Percentiles rank a stretch among this genome's conserved stretches.
phyloP scores from a whole-genome alignment of 2,113 vertebrate genomes.

The Syngnathus floridae region DNA sequence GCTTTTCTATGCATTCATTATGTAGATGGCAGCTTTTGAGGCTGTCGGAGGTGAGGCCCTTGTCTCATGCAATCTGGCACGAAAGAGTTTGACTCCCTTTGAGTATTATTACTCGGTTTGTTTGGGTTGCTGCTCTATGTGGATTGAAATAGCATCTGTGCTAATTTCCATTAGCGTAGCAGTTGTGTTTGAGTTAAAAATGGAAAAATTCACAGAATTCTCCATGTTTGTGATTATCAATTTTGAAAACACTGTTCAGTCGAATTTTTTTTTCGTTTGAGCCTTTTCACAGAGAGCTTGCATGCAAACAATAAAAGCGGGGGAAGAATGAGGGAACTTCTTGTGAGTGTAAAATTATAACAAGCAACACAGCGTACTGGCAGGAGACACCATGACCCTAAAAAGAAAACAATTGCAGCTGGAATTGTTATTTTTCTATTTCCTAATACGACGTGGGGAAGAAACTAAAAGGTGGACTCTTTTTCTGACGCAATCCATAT shows the following conservation, averaged over 20 bases:
- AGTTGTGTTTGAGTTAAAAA: background rate
- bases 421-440: slow-evolving; percentile 3
- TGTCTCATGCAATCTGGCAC: background rate
- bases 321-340: slow-evolving; percentile 32
- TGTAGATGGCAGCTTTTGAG: slow-evolving; percentile 20
- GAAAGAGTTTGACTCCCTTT: background rate
- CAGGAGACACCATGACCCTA: slow-evolving; percentile 17
- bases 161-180: background rate
- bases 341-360: slow-evolving; percentile 45
- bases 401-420: background rate
- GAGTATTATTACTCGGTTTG: background rate
- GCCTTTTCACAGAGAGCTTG: background rate
- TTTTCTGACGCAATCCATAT: slow-evolving; percentile 40
- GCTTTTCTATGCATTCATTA: slow-evolving; percentile 53
- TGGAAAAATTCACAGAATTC: background rate
- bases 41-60: background rate
- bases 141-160: background rate
- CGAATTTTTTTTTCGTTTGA: background rate
- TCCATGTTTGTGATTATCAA: background rate
- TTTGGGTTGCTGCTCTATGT: background rate
- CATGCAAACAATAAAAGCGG: slow-evolving; percentile 7
- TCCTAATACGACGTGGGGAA: slow-evolving; percentile 11
- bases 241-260: slow-evolving; percentile 13
- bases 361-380: slow-evolving; percentile 47
- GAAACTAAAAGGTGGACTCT: slow-evolving; percentile 11